Percentiles rank a stretch among this genome's conserved stretches.
These are phyloP conservation scores for Neofelis nebulosa DNA, from an alignment of 2,113 vertebrate species.

Conservation along the genomic window DNA sequence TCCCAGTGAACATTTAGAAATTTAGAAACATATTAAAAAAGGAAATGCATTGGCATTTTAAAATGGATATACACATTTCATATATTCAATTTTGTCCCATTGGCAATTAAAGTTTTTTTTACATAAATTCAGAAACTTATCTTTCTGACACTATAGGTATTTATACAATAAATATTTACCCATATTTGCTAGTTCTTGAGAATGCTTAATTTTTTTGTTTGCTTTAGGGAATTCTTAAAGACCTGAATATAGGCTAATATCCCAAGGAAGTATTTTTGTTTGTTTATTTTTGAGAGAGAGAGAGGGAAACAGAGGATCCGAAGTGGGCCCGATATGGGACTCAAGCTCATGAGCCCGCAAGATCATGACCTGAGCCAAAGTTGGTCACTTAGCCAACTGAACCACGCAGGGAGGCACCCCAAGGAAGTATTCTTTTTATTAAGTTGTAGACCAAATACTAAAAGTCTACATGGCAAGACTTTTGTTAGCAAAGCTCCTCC, in stretches of 20 bases:
- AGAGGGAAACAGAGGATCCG: too few species aligned
- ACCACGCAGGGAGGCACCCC: neutral
- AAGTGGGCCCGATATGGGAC: too few species aligned
- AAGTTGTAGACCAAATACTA: neutral
- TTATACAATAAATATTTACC: neutral
- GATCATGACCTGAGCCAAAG: too few species aligned
- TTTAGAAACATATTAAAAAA: neutral
- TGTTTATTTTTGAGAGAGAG: too few species aligned
- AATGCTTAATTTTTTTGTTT: neutral
- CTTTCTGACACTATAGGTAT: constrained; percentile 7
- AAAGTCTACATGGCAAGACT: neutral
- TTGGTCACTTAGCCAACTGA: too few species aligned
- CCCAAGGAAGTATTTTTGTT: neutral
- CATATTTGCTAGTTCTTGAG: neutral
- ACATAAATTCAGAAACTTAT: neutral
- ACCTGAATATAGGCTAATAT: neutral
- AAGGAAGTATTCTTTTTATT: neutral
- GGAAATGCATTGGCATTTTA: neutral
- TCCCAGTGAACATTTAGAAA: neutral
- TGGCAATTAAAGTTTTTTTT: neutral
- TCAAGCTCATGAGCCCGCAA: too few species aligned
- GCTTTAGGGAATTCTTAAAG: neutral
- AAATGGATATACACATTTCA: neutral
- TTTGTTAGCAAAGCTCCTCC: neutral
- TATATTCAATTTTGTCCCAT: neutral